phyloP scores from a whole-genome alignment of 2,797 vertebrate species.

The Tragelaphus eurycerus region DNA sequence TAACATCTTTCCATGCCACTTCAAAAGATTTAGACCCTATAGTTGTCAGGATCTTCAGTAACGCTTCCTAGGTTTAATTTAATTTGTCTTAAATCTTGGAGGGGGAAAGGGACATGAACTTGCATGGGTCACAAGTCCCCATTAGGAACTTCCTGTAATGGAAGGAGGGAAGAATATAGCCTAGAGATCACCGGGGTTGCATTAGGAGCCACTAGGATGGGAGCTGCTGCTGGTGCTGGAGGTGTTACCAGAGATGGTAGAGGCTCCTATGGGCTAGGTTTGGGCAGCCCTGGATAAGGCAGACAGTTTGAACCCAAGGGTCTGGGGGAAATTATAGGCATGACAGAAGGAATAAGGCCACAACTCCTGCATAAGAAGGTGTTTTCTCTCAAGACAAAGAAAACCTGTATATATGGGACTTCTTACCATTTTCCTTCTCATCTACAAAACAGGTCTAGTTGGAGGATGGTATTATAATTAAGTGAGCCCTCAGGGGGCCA shows the following conservation, averaged over 20 bases:
- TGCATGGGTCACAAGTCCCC: neutral
- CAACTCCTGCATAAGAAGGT: neutral
- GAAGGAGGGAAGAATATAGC: neutral
- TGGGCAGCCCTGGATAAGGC: neutral
- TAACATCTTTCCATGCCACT: neutral
- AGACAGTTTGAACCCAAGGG: neutral
- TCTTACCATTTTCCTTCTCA: neutral
- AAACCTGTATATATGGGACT: neutral
- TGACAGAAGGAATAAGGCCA: neutral
- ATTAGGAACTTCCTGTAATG: neutral
- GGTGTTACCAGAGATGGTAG: neutral
- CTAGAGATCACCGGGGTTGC: too few relatives aligned
- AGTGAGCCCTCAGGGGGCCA: neutral
- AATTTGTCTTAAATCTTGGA: neutral
- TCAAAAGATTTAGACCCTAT: neutral
- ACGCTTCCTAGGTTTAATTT: neutral
- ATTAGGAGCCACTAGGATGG: neutral
- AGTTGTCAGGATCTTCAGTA: neutral
- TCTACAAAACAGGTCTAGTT: neutral
- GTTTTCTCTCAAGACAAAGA: neutral
- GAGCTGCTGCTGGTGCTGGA: neutral
- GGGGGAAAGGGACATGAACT: neutral
- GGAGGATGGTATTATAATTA: neutral
- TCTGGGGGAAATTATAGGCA: neutral
- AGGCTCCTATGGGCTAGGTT: neutral